phyloP scores from a whole-genome alignment of 2,113 vertebrate species.

The Oncorhynchus tshawytscha region DNA sequence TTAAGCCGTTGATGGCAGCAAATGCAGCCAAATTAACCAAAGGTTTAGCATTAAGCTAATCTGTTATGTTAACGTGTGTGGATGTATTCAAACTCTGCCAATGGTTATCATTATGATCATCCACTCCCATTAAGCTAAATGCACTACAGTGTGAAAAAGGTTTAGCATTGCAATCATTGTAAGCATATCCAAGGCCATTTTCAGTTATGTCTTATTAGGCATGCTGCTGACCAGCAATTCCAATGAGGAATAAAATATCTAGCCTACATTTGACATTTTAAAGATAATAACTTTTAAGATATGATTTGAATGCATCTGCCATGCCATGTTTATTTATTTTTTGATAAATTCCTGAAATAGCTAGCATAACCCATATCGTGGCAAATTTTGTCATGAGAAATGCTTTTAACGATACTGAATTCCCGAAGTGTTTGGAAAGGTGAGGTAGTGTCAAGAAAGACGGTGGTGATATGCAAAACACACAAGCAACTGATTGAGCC shows the following conservation, averaged over 20 bases:
- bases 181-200: conserved; percentile 5
- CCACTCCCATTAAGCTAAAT: conserved; percentile 27
- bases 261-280: background rate
- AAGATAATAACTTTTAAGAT: background rate
- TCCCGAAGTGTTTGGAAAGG: conserved; percentile 32
- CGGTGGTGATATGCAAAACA: conserved; percentile 39
- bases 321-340: conserved; percentile 15
- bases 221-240: conserved; percentile 12
- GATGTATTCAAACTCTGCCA: conserved; percentile 38
- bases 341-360: conserved; percentile 10
- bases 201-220: no score
- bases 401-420: conserved; percentile 27
- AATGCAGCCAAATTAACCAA: conserved; percentile 55
- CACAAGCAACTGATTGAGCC: conserved; percentile 48
- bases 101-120: conserved; percentile 50
- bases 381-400: conserved; percentile 41
- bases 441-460: conserved; percentile 41
- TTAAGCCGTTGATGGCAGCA: conserved; percentile 58
- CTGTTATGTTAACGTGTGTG: conserved; percentile 53
- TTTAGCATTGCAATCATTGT: conserved; percentile 27
- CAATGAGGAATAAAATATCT: no score
- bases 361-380: conserved; percentile 5
- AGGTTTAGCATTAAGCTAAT: conserved; percentile 55
- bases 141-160: conserved; percentile 27
- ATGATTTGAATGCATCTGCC: conserved; percentile 11